These are phyloP conservation scores for Metellina segmentata DNA, from an alignment of 2,888 invertebrate genomes.

Conservation along the genomic window DNA sequence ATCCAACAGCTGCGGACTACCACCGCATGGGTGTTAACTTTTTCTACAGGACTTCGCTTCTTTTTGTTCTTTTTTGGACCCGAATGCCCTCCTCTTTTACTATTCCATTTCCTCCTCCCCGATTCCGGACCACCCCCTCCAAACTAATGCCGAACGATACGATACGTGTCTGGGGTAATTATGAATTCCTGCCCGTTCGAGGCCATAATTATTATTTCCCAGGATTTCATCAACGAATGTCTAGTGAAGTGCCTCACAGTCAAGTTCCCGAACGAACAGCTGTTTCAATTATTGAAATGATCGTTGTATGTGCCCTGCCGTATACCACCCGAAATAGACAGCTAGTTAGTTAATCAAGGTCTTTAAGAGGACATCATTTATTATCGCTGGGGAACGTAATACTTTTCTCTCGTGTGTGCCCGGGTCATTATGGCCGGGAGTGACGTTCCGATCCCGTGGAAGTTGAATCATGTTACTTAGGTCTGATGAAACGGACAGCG, in stretches of 20 bases:
- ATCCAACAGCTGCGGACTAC: slow-evolving; percentile 62
- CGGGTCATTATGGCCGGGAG: slow-evolving; percentile 17
- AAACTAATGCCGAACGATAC: slow-evolving; percentile 61
- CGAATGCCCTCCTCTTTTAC: not conserved
- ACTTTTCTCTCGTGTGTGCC: slow-evolving; percentile 36
- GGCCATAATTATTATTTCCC: slow-evolving; percentile 59
- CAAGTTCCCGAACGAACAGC: slow-evolving; percentile 35
- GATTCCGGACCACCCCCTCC: slow-evolving; percentile 26
- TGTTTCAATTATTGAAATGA: slow-evolving; percentile 75
- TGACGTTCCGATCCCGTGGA: no score
- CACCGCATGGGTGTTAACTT: slow-evolving; percentile 58
- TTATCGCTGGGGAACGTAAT: slow-evolving; percentile 43
- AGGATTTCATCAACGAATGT: slow-evolving; percentile 65
- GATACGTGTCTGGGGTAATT: slow-evolving; percentile 71
- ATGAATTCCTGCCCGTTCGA: slow-evolving; percentile 50
- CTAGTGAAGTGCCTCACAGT: slow-evolving; percentile 44
- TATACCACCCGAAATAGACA: slow-evolving; percentile 57
- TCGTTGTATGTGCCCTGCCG: slow-evolving; percentile 12
- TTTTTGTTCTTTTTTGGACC: slow-evolving; percentile 6
- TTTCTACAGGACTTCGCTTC: slow-evolving; percentile 30
- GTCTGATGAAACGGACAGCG: no score
- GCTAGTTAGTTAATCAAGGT: slow-evolving; percentile 73
- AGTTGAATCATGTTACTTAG: no score
- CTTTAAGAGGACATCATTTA: slow-evolving; percentile 70
- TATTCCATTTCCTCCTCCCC: not conserved